These are phyloP conservation scores for Empis stercorea DNA, from an alignment of 2,888 invertebrate species.

Conservation along the genomic window DNA sequence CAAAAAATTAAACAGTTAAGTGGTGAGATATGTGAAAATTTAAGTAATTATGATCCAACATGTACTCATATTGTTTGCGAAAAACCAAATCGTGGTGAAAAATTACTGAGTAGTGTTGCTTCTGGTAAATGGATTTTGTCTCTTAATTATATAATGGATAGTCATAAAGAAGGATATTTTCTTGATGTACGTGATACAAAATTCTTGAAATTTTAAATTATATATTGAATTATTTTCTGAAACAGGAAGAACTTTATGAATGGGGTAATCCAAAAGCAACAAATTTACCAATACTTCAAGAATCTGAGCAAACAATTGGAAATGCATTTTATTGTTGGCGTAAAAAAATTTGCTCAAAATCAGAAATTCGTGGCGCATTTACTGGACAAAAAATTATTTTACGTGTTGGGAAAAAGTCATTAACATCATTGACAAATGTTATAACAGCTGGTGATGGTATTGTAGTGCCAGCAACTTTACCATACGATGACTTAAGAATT, in stretches of 20 bases:
- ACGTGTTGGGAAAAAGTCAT: constrained; percentile 43
- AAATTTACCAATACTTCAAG: constrained; percentile 34
- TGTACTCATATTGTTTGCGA: constrained; percentile 69
- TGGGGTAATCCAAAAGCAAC: constrained; percentile 65
- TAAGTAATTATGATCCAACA: constrained; percentile 42
- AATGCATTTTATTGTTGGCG: constrained; percentile 60
- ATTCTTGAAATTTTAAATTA: neutral
- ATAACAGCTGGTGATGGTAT: constrained; percentile 65
- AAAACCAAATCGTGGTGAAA: constrained; percentile 69
- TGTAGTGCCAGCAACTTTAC: constrained; percentile 41
- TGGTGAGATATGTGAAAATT: constrained; percentile 24
- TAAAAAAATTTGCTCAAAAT: constrained; percentile 36
- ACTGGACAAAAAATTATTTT: constrained; percentile 41
- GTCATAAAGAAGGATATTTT: constrained; percentile 46
- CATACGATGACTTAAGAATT: constrained; percentile 19
- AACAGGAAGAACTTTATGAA: constrained; percentile 68
- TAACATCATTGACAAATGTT: constrained; percentile 50
- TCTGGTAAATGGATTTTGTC: constrained; percentile 85
- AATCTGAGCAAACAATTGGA: constrained; percentile 41
- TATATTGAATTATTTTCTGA: constrained; percentile 20
- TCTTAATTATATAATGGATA: constrained; percentile 59
- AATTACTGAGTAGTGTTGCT: constrained; percentile 73
- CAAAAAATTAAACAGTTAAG: constrained; percentile 8
- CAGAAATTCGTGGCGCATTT: constrained; percentile 41
- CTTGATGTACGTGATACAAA: constrained; percentile 40